Base-by-base conservation (phyloP, 2,888 invertebrate genomes). In the Campaea margaritaria region DNA sequence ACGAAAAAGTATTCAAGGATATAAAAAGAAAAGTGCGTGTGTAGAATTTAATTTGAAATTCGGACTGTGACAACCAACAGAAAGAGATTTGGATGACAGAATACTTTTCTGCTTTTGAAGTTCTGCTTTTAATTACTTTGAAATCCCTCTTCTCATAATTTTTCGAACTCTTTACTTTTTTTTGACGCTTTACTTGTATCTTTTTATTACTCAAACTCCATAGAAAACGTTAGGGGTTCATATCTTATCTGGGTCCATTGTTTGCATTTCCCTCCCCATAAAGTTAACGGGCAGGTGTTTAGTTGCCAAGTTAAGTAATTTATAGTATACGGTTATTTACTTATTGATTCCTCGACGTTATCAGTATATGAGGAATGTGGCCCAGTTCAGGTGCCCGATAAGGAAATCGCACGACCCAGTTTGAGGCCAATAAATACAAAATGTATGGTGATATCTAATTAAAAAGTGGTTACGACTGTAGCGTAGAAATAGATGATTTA, bases 301-400 rank as follows among this genome's bases (percentile, higher is more conserved):
- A 34, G 34, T 27, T 13, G 44, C 56, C 2, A 42, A 39, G 31
- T 41, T 11, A 47, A 41, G 48, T 57, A 56, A 49, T 45, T 55
- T 55, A 60, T n/a, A n/a, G n/a, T n/a, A n/a, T 58, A 52, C 36
- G 15, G 39, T 31, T 64, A 58, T 58, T 58, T 49, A 53, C 60
- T 58, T 66, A 75, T 71, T 67, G 69, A 76, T 69, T 67, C 44
- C 41, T 46, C 53, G 67, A 67, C 70, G 64, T 65, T 72, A 67
- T 42, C 54, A 58, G 13, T 49, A n/a, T 53, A n/a, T 53, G 46
- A 43, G 54, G 63, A 59, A 53, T 67, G 64, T 52, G 75, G 50
- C 63, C 70, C 52, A 70, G 58, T 74, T 76, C 62, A 43, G 51
- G 56, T 68, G 68, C 34, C 66, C 65, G 76, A 77, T 77, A 75